phyloP scores from a whole-genome alignment of 2,113 vertebrate genomes.

The Apteryx mantelli region DNA sequence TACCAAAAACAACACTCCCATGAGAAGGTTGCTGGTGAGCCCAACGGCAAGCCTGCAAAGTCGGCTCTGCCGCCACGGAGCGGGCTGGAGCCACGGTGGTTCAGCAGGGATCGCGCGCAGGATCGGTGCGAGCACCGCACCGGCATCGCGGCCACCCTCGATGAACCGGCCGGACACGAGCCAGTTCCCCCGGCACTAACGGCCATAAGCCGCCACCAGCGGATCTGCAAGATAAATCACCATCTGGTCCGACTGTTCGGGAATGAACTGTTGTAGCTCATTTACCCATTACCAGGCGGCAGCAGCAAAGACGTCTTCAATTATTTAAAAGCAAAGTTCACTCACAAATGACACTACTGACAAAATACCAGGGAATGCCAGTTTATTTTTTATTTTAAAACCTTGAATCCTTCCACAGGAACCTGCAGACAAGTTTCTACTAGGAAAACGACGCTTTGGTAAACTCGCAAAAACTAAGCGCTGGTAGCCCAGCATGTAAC shows the following conservation, averaged over 20 bases:
- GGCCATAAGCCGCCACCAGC: neutral
- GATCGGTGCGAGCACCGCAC: neutral
- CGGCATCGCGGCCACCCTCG: accelerated
- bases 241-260: accelerated
- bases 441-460: too few relatives aligned
- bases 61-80: neutral
- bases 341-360: neutral
- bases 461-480: too few relatives aligned
- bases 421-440: too few relatives aligned
- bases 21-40: accelerated
- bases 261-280: accelerated
- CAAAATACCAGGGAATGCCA: neutral
- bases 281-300: neutral
- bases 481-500: too few relatives aligned
- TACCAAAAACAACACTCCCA: accelerated
- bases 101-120: neutral
- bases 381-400: too few relatives aligned
- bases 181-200: accelerated
- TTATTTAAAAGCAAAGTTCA: neutral
- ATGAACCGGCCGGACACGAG: neutral
- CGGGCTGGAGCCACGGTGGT: accelerated
- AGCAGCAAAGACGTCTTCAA: too few relatives aligned
- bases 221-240: accelerated
- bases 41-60: accelerated
- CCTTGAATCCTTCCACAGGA: too few relatives aligned